Evolutionary conservation across 2,888 invertebrate species (phyloP), one percentile per base, ranked within the genome.

Genomic region (Hesperia comma): DNA sequence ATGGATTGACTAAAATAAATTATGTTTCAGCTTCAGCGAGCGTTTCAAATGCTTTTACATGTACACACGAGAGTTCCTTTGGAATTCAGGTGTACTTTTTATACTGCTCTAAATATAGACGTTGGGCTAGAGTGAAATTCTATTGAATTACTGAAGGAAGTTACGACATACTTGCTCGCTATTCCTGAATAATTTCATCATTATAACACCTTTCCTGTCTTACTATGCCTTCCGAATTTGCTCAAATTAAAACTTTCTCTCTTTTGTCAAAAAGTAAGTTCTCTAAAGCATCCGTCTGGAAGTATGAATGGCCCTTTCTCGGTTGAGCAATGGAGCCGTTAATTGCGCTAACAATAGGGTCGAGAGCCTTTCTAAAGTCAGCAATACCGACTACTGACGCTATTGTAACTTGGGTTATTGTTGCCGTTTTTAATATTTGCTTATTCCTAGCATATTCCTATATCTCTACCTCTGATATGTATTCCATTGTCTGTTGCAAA

Each of bases 261-360:
- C 19, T 49, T 19, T 5, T 49, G 5, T 49, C 19, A 6, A 15
- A 8, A 17, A 46, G 17, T 46, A 46, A 17, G 17, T 46, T 43
- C 17, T 32, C 40, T 12, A 19, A 21, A 64, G 53, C 53, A 41
- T 60, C 60, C 33, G 64, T 33, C 43, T 54, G 33, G 64, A 53
- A 51, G 41, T 53, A 58, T 58, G 64, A 64, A 58, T 60, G 73
- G 81, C 84, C 83, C 82, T 85, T 87, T 84, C 83, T 83, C 81
- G 82, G 78, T 81, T 78, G 81, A 78, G 77, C 79, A 79, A 79
- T 76, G 75, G 76, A 79, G 58, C 64, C 73, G 80, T 82, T 91
- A 88, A 90, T 87, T 83, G 81, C 77, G 76, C 83, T 86, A 88
- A 90, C 85, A 87, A 85, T 80, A 78, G 81, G 80, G 78, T 79